Evolutionary conservation across 2,797 vertebrate genomes (phyloP).

Genomic region (Clarias pachynema): DNA sequence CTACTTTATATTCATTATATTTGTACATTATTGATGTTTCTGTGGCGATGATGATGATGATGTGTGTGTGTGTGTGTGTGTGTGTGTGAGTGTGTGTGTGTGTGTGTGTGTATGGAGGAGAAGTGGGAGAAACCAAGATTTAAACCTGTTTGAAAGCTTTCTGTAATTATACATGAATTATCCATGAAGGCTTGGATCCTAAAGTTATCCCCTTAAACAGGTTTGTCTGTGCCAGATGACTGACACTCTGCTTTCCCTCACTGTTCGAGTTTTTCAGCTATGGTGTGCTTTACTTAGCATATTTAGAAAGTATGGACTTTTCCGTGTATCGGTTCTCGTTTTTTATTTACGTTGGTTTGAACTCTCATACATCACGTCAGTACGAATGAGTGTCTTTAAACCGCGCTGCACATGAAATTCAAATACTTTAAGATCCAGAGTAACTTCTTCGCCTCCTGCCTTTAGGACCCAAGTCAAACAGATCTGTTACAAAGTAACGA

Average conservation of each 20-base stretch:
- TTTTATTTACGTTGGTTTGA: background rate
- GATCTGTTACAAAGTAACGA: slow-evolving; percentile 79
- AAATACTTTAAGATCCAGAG: background rate
- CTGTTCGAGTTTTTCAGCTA: slow-evolving; percentile 30
- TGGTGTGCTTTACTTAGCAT: slow-evolving; percentile 31
- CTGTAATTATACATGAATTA: slow-evolving; percentile 96
- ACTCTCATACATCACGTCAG: background rate
- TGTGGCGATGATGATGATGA: background rate
- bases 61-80: slow-evolving; percentile 5
- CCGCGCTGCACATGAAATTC: background rate
- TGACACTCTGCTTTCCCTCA: slow-evolving; percentile 41
- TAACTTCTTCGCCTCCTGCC: slow-evolving; percentile 63
- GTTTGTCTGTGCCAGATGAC: slow-evolving; percentile 58
- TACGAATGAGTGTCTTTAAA: background rate
- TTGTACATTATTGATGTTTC: background rate
- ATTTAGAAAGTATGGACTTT: slow-evolving; percentile 14
- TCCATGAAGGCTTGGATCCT: slow-evolving; percentile 80
- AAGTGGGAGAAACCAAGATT: slow-evolving; percentile 78
- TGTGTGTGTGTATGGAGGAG: slow-evolving; percentile 23
- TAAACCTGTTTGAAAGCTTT: slow-evolving; percentile 92
- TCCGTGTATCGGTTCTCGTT: background rate
- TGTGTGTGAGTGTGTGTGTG: background rate
- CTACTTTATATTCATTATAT: background rate
- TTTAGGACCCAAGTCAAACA: slow-evolving; percentile 79
- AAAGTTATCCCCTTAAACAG: slow-evolving; percentile 72